Conservation (phyloP, 2,113 vertebrate species). For the Lethenteron reissneri region DNA sequence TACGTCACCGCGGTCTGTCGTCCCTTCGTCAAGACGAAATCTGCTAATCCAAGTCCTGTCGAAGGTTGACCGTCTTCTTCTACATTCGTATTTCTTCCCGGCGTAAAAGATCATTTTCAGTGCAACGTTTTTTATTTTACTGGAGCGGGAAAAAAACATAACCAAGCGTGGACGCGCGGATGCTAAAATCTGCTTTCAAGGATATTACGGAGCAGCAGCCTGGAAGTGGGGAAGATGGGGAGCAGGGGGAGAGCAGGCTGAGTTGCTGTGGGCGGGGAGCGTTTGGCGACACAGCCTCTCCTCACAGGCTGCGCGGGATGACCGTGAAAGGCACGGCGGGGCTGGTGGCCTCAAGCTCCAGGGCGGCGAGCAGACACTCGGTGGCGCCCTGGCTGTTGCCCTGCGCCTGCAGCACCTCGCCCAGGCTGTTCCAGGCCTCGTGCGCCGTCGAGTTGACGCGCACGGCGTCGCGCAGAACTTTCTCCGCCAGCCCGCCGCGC, state of each 20-base stretch:
- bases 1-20: too few relatives aligned
- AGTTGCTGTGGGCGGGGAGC: background rate
- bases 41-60: too few relatives aligned
- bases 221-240: conserved; percentile 12
- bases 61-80: too few relatives aligned
- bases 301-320: conserved; percentile 68
- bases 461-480: conserved; percentile 73
- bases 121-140: conserved; percentile 10
- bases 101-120: conserved; percentile 8
- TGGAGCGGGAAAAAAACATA: background rate
- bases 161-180: too few relatives aligned
- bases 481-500: conserved; percentile 70
- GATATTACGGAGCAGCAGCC: conserved; percentile 7
- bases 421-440: conserved; percentile 85
- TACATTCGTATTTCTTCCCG: too few relatives aligned
- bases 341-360: conserved; percentile 94
- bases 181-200: background rate
- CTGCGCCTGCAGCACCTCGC: conserved; percentile 85
- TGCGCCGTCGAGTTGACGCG: conserved; percentile 93
- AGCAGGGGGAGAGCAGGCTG: conserved; percentile 8
- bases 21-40: too few relatives aligned
- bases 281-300: conserved; percentile 16
- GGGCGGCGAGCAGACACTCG: conserved; percentile 75
- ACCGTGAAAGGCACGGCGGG: conserved; percentile 86
- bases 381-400: conserved; percentile 66